These are phyloP conservation scores for Melanotaenia boesemani DNA, from an alignment of 2,797 vertebrate genomes.

Conservation along the genomic window DNA sequence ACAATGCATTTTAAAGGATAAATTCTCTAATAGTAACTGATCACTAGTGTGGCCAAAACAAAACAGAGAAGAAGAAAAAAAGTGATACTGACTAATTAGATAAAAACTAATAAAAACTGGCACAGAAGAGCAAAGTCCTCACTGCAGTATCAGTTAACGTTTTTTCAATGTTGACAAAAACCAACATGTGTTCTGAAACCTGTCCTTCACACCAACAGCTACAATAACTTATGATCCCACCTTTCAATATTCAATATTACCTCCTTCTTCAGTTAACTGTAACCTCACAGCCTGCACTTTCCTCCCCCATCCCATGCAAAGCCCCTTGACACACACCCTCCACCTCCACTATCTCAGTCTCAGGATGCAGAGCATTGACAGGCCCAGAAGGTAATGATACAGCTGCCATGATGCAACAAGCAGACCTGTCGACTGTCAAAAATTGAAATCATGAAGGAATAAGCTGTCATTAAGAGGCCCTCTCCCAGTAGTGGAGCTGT, in stretches of 20 bases:
- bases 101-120: not conserved
- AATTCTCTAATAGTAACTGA: not conserved
- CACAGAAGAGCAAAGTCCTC: not conserved
- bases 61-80: slow-evolving; percentile 1
- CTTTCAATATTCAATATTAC: slow-evolving; percentile 60
- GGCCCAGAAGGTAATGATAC: slow-evolving; percentile 97
- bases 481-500: slow-evolving; percentile 93
- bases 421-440: slow-evolving; percentile 96
- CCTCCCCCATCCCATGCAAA: slow-evolving; percentile 34
- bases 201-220: slow-evolving; percentile 39
- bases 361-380: slow-evolving; percentile 88
- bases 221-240: slow-evolving; percentile 75
- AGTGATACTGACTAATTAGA: not conserved
- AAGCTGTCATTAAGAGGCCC: slow-evolving; percentile 95
- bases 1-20: not conserved
- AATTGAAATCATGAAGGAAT: slow-evolving; percentile 97
- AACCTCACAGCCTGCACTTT: slow-evolving; percentile 48
- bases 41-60: not conserved
- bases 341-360: slow-evolving; percentile 73
- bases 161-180: slow-evolving; percentile 35
- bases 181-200: slow-evolving; percentile 42
- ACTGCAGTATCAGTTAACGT: slow-evolving; percentile 1
- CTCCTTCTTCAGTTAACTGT: slow-evolving; percentile 56
- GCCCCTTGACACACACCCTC: slow-evolving; percentile 65
- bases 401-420: slow-evolving; percentile 96